Percentiles rank a stretch among this genome's conserved stretches.
Conservation (phyloP, 2,888 invertebrate genomes). For the Herminia tarsipennalis region DNA sequence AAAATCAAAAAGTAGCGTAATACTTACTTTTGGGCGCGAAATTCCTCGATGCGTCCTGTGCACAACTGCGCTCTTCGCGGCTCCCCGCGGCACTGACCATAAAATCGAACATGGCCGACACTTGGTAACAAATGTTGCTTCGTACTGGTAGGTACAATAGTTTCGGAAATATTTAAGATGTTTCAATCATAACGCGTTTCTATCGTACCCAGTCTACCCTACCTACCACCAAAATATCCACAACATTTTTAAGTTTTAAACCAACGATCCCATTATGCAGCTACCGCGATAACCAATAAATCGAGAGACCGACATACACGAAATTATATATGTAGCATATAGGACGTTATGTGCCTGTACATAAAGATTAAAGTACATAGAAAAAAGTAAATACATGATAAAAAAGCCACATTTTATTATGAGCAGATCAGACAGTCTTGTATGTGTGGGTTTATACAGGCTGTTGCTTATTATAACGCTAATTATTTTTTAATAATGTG, state of each 20-base stretch:
- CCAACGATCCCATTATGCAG: constrained; percentile 15
- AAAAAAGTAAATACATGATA: constrained; percentile 84
- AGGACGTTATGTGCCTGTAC: constrained; percentile 46
- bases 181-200: too few species aligned
- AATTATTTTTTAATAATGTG: too few species aligned
- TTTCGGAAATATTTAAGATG: too few species aligned
- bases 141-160: too few species aligned
- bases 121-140: too few species aligned
- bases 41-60: too few species aligned
- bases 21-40: too few species aligned
- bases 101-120: too few species aligned
- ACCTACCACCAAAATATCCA: constrained; percentile 27
- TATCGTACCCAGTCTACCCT: background rate
- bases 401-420: constrained; percentile 85
- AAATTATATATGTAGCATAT: constrained; percentile 40
- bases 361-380: constrained; percentile 75
- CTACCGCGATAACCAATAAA: constrained; percentile 32
- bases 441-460: constrained; percentile 71
- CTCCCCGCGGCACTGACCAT: too few species aligned
- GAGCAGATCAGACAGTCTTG: constrained; percentile 74
- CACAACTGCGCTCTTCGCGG: too few species aligned
- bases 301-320: constrained; percentile 47
- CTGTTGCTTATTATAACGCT: constrained; percentile 42
- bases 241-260: constrained; percentile 17
- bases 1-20: too few species aligned